These are phyloP conservation scores for Patagioenas fasciata DNA, from an alignment of 2,113 vertebrate species.

Conservation along the genomic window DNA sequence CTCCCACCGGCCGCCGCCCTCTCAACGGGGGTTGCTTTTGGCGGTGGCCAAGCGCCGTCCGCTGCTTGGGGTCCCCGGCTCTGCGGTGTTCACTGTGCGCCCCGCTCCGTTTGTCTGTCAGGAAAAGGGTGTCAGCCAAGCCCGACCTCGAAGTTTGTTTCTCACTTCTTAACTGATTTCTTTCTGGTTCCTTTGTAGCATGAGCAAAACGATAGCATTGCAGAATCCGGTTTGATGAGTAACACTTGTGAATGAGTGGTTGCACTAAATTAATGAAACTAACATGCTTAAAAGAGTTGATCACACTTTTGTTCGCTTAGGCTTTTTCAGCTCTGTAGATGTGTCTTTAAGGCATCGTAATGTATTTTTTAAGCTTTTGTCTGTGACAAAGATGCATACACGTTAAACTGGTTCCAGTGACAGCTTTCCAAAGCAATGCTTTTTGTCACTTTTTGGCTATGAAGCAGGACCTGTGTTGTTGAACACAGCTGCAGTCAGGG, in stretches of 20 bases:
- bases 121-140: not conserved
- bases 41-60: not conserved
- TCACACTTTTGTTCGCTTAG: not conserved
- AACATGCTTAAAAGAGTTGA: rapidly evolving
- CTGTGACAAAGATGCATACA: not conserved
- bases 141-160: rapidly evolving
- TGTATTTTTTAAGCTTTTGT: not conserved
- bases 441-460: not conserved
- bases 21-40: no score
- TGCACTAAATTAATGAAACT: no score
- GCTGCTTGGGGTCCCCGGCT: no score
- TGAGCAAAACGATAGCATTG: rapidly evolving
- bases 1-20: no score
- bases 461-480: rapidly evolving
- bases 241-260: rapidly evolving
- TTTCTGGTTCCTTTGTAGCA: rapidly evolving
- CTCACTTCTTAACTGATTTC: rapidly evolving
- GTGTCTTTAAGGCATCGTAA: not conserved
- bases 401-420: not conserved
- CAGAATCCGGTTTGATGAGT: not conserved
- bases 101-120: rapidly evolving
- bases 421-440: not conserved
- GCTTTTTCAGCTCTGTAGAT: not conserved
- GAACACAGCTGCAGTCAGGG: not conserved
- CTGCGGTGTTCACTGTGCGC: rapidly evolving